These are phyloP conservation scores for Cyprinodon diabolis DNA, from an alignment of 2,797 vertebrate genomes.

Conservation along the genomic window DNA sequence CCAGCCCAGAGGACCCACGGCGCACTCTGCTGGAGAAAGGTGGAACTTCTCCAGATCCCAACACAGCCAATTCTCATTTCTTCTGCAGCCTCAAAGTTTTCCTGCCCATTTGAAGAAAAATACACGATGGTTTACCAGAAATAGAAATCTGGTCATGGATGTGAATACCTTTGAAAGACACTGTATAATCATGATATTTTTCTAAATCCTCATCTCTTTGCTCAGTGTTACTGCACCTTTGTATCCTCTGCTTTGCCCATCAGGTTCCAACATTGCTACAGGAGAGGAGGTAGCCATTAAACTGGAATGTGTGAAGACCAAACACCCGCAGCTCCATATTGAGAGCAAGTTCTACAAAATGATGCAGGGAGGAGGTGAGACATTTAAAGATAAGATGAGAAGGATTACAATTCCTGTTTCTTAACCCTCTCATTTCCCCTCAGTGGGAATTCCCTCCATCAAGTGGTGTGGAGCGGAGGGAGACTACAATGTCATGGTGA, in stretches of 20 bases:
- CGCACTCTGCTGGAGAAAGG: too few relatives aligned
- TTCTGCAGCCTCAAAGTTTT: too few relatives aligned
- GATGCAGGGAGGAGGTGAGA: slow-evolving; percentile 98
- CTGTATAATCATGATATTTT: neutral
- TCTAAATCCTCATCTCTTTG: neutral
- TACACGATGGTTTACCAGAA: neutral
- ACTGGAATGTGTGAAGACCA: slow-evolving; percentile 98
- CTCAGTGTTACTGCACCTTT: neutral
- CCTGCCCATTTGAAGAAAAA: neutral
- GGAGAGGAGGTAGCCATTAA: slow-evolving; percentile 99
- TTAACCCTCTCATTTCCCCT: neutral
- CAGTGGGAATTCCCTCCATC: slow-evolving; percentile 96
- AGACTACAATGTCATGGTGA: slow-evolving; percentile 99
- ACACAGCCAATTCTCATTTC: too few relatives aligned
- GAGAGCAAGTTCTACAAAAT: slow-evolving; percentile 99
- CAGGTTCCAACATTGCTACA: slow-evolving; percentile 96
- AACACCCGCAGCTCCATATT: slow-evolving; percentile 97
- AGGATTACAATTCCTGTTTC: neutral
- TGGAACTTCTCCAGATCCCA: too few relatives aligned
- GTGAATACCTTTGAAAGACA: neutral
- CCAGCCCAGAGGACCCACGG: too few relatives aligned
- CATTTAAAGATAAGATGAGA: neutral
- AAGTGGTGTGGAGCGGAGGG: slow-evolving; percentile 98
- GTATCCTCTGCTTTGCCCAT: neutral
- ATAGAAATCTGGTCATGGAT: neutral